These are phyloP conservation scores for Eristalis intricaria DNA, from an alignment of 2,888 invertebrate species.

Conservation along the genomic window DNA sequence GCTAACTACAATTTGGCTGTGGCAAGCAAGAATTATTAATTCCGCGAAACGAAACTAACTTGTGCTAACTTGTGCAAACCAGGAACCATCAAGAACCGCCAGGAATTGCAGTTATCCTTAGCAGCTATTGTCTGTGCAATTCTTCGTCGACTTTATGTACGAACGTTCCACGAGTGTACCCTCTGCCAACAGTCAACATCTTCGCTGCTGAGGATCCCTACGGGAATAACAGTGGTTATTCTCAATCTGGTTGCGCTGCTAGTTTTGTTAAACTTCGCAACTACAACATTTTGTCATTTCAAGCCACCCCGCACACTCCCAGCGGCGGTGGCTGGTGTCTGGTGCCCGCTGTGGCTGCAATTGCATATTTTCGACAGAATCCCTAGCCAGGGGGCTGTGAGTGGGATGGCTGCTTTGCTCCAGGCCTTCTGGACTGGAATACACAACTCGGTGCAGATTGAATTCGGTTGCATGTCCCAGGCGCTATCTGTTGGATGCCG, in stretches of 20 bases:
- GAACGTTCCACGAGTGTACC: not conserved
- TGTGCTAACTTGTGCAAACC: slow-evolving; percentile 50
- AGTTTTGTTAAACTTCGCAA: slow-evolving; percentile 60
- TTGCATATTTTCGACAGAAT: slow-evolving; percentile 55
- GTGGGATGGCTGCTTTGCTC: slow-evolving; percentile 54
- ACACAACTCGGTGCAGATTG: slow-evolving; percentile 55
- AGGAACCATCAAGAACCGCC: slow-evolving; percentile 30
- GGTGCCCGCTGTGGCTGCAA: not conserved
- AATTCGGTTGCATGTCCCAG: slow-evolving; percentile 42
- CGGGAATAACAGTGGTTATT: slow-evolving; percentile 59
- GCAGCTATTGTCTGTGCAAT: slow-evolving; percentile 39
- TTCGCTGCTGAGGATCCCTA: slow-evolving; percentile 54
- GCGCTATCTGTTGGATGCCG: not conserved
- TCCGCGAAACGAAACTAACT: slow-evolving; percentile 63
- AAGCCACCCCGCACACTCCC: not conserved
- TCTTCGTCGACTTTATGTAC: not conserved
- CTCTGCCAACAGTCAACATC: slow-evolving; percentile 57
- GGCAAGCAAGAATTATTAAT: slow-evolving; percentile 61
- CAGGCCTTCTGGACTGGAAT: slow-evolving; percentile 14
- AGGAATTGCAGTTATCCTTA: slow-evolving; percentile 33
- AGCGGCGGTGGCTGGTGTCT: not conserved
- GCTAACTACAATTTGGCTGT: slow-evolving; percentile 34
- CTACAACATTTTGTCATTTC: slow-evolving; percentile 46
- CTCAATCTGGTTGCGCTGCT: slow-evolving; percentile 49
- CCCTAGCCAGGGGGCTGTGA: slow-evolving; percentile 11